phyloP scores from a whole-genome alignment of 2,888 invertebrate species.

The Perizoma flavofasciatum region DNA sequence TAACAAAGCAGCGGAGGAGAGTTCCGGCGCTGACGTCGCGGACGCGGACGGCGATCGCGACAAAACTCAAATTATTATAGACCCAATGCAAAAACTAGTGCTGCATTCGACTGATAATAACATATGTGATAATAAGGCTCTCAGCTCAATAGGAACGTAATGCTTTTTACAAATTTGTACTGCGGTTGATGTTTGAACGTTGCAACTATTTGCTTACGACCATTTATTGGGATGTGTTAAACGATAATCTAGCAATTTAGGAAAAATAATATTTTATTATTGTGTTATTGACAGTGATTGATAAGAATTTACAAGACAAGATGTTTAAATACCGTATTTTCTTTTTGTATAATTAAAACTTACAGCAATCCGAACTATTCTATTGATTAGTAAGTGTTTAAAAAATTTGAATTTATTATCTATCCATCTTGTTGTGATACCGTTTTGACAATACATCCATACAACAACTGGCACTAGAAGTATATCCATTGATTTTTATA shows the following conservation, averaged over 20 bases:
- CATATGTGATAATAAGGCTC: constrained; percentile 81
- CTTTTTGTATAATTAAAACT: constrained; percentile 3
- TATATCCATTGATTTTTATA: too few species aligned
- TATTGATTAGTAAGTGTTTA: constrained; percentile 1
- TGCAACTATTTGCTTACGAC: constrained; percentile 57
- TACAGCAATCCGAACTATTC: constrained; percentile 14
- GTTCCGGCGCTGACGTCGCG: constrained; percentile 32
- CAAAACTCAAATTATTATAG: constrained; percentile 77
- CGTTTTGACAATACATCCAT: constrained; percentile 37
- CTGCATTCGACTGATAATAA: constrained; percentile 82
- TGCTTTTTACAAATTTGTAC: constrained; percentile 70
- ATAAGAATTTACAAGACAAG: constrained; percentile 24
- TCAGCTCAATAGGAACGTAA: constrained; percentile 76
- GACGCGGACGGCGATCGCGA: constrained; percentile 50
- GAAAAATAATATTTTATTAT: constrained; percentile 47
- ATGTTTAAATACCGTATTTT: constrained; percentile 10
- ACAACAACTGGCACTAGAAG: constrained; percentile 3
- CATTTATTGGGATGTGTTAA: constrained; percentile 40
- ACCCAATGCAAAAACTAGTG: constrained; percentile 81
- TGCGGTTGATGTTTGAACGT: constrained; percentile 49
- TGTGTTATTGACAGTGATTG: constrained; percentile 27
- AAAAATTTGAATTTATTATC: not conserved
- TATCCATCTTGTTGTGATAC: constrained; percentile 4
- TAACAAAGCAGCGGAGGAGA: constrained; percentile 63
- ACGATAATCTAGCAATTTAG: constrained; percentile 44